A percentile compares a stretch with the other conserved stretches of the same genome.
Conservation (phyloP, 2,797 vertebrate species). For the Danionella dracula region DNA sequence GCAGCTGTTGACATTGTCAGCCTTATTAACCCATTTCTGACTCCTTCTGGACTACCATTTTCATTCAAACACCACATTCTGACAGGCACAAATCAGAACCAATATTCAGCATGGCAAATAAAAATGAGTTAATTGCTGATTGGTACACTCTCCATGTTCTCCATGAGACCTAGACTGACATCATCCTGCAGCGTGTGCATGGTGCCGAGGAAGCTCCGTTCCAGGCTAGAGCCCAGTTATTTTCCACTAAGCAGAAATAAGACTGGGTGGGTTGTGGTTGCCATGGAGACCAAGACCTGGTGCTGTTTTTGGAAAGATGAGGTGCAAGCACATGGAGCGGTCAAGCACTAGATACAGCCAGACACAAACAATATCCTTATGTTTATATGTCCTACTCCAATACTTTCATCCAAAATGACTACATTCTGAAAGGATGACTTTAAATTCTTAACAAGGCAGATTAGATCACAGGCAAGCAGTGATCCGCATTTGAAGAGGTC, state of each 20-base stretch:
- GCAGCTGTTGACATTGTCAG: not conserved
- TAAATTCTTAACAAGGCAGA: not conserved
- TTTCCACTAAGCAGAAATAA: conserved; percentile 24
- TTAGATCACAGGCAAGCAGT: not conserved
- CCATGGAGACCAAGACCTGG: conserved; percentile 28
- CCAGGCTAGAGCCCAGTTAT: conserved; percentile 18
- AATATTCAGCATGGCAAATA: conserved; percentile 8
- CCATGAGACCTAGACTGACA: conserved; percentile 13
- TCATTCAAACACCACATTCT: not conserved
- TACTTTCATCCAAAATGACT: not conserved
- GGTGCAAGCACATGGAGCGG: conserved; percentile 14
- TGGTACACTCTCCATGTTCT: not conserved
- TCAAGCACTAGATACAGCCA: conserved; percentile 25
- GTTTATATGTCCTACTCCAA: not conserved
- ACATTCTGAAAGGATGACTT: too few relatives aligned
- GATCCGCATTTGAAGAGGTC: not conserved
- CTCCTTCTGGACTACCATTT: not conserved
- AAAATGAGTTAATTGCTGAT: not conserved
- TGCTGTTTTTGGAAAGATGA: conserved; percentile 28
- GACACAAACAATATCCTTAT: conserved; percentile 25
- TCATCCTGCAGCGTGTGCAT: conserved; percentile 17
- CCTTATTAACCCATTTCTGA: conserved; percentile 4
- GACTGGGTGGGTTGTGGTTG: conserved; percentile 22
- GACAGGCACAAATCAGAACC: not conserved
- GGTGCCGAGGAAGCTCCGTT: conserved; percentile 17